Percentiles rank a stretch among this genome's conserved stretches.
phyloP scores from a whole-genome alignment of 2,888 invertebrate species.

The Merodon equestris region DNA sequence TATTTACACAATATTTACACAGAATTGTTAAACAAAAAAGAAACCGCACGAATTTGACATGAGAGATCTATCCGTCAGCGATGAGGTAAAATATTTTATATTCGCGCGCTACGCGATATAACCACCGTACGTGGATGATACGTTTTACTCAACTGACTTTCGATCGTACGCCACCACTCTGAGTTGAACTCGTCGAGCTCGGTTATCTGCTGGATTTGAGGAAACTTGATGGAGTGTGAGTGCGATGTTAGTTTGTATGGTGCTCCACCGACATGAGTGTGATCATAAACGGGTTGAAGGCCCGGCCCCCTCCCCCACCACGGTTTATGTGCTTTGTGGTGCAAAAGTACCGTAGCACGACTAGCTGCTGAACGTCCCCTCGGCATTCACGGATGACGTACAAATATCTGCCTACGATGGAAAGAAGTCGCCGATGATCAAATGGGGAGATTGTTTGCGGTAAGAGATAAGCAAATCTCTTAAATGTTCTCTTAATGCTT shows the following conservation, averaged over 20 bases:
- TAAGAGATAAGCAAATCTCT: no score
- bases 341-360: no score
- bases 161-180: constrained; percentile 29
- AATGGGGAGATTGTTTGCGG: no score
- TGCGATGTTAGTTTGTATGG: background rate
- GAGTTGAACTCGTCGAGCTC: background rate
- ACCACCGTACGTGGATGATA: constrained; percentile 49
- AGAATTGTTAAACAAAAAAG: no score
- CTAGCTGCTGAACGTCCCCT: no score
- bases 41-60: constrained; percentile 28
- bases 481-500: no score
- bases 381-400: no score
- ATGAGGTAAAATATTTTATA: background rate
- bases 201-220: constrained; percentile 28
- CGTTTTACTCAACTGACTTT: constrained; percentile 57
- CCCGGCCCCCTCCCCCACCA: no score
- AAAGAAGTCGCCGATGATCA: no score
- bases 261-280: constrained; percentile 12
- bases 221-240: constrained; percentile 7
- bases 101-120: constrained; percentile 15
- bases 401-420: no score
- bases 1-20: no score
- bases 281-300: background rate
- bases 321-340: no score
- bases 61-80: constrained; percentile 8